These are phyloP conservation scores for Spizaetus ornatus DNA, from an alignment of 2,113 vertebrate species.

Conservation along the genomic window DNA sequence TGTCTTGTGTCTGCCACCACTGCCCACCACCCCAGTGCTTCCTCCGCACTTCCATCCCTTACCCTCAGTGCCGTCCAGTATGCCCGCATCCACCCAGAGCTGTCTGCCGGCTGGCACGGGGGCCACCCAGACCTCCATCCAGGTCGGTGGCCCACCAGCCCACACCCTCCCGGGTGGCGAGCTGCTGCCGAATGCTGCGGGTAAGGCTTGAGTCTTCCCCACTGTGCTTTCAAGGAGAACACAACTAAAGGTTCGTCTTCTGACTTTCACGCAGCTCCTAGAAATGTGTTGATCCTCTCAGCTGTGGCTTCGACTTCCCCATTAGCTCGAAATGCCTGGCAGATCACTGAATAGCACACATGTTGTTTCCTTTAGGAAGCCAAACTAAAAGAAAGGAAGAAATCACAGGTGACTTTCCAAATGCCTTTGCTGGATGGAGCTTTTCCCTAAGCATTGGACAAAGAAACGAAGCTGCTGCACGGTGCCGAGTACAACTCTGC, in stretches of 20 bases:
- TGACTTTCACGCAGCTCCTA: neutral
- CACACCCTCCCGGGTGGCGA: neutral
- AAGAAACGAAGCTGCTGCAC: neutral
- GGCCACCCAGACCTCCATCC: neutral
- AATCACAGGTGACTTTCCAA: neutral
- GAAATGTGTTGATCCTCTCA: neutral
- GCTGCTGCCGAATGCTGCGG: neutral
- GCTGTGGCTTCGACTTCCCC: neutral
- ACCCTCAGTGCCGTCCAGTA: neutral
- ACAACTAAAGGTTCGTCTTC: neutral
- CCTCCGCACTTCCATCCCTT: neutral
- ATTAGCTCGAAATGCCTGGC: neutral
- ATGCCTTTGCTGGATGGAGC: neutral
- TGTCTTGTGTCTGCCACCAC: neutral
- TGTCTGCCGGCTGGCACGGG: fast-evolving
- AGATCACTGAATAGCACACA: neutral
- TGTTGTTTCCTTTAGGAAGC: neutral
- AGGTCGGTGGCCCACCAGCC: neutral
- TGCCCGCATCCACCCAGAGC: neutral
- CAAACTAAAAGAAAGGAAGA: neutral
- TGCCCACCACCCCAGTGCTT: neutral
- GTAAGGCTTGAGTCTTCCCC: neutral
- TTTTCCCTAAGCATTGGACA: neutral
- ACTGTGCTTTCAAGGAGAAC: neutral
- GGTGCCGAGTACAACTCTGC: neutral